Evolutionary conservation across 2,888 invertebrate species (phyloP).

Genomic region (Epistrophe grossulariae): DNA sequence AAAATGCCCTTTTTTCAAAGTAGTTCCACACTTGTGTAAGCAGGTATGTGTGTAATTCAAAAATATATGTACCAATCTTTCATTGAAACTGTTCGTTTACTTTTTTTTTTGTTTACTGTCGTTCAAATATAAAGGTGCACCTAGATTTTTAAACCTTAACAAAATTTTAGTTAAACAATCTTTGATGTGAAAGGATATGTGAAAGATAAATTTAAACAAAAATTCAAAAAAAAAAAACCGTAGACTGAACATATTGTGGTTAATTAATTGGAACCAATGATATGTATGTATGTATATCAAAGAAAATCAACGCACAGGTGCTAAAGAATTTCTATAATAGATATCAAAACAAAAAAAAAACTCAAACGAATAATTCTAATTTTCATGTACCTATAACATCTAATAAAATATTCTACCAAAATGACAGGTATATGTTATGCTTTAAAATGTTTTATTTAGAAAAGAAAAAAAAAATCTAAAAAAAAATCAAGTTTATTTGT

Average conservation of each 20-base stretch:
- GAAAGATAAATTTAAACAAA: constrained; percentile 2
- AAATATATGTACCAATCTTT: too few relatives aligned
- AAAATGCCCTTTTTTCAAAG: too few relatives aligned
- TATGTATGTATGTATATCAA: neutral
- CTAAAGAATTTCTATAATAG: neutral
- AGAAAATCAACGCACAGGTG: constrained; percentile 9
- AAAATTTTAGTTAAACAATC: neutral
- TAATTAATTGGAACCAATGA: neutral
- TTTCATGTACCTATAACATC: neutral
- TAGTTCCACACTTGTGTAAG: too few relatives aligned
- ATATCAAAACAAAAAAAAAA: neutral
- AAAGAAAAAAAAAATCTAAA: neutral
- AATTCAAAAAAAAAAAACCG: neutral
- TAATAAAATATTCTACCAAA: neutral
- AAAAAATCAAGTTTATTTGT: constrained; percentile 15
- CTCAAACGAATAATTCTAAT: neutral
- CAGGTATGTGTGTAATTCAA: too few relatives aligned
- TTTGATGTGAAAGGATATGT: constrained; percentile 1
- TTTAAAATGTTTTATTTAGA: constrained; percentile 3
- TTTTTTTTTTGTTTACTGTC: neutral
- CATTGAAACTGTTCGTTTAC: neutral
- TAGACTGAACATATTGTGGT: neutral
- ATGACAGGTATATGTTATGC: neutral
- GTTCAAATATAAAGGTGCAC: neutral
- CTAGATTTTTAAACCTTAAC: neutral